These are phyloP conservation scores for Thalassarche chlororhynchos DNA, from an alignment of 2,113 vertebrate genomes.

Conservation along the genomic window DNA sequence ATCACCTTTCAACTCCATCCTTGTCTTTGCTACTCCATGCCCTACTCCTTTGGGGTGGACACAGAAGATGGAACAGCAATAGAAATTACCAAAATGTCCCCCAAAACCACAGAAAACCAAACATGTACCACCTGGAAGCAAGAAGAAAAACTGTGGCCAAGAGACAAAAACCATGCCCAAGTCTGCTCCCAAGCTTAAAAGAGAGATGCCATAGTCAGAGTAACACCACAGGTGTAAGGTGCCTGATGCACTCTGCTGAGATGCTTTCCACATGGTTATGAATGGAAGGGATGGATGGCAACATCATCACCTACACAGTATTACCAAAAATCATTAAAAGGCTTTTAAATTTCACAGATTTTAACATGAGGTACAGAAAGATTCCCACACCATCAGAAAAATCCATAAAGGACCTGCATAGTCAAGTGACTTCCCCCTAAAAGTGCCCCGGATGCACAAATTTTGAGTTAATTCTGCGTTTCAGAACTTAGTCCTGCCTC, in stretches of 20 bases:
- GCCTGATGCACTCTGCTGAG: background rate
- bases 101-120: background rate
- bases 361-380: background rate
- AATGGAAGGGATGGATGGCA: background rate
- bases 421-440: background rate
- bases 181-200: background rate
- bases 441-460: background rate
- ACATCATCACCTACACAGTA: background rate
- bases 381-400: background rate
- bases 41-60: background rate
- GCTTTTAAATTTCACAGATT: background rate
- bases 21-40: background rate
- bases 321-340: background rate
- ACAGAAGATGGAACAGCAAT: background rate
- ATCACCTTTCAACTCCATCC: background rate
- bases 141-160: background rate
- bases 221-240: background rate
- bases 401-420: background rate
- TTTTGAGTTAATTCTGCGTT: background rate
- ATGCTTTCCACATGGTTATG: background rate
- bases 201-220: background rate
- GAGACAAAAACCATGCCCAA: background rate
- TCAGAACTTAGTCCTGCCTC: background rate
- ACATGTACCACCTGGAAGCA: background rate
- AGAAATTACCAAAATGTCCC: background rate